Conservation (phyloP, 2,797 vertebrate genomes). For the Chloroceryle inda region DNA sequence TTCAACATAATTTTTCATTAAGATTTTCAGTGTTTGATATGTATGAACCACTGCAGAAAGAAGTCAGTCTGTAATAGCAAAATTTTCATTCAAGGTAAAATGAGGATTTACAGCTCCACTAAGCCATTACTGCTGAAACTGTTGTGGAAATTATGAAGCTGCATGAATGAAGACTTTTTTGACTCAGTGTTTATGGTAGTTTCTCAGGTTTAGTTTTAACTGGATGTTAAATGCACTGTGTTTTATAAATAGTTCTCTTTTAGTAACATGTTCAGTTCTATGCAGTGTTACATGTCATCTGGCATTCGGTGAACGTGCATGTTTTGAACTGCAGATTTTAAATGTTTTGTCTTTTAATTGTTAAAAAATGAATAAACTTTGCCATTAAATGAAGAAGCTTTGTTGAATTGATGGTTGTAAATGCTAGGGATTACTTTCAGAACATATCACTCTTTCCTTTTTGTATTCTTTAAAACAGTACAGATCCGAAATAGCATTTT, state of each 20-base stretch:
- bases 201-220: conserved; percentile 89
- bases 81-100: conserved; percentile 70
- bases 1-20: conserved; percentile 62
- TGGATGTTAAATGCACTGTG: conserved; percentile 83
- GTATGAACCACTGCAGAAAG: conserved; percentile 55
- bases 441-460: not conserved
- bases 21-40: conserved; percentile 43
- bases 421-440: not conserved
- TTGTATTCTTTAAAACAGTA: not conserved
- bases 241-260: conserved; percentile 81
- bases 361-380: conserved; percentile 94
- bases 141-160: conserved; percentile 85
- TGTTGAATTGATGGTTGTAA: conserved; percentile 15
- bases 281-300: conserved; percentile 89
- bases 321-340: conserved; percentile 94
- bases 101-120: conserved; percentile 71
- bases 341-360: conserved; percentile 95
- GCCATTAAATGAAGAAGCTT: conserved; percentile 73
- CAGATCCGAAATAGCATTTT: not conserved
- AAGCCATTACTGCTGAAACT: conserved; percentile 84
- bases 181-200: conserved; percentile 86
- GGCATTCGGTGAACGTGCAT: conserved; percentile 92
- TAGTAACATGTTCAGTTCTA: conserved; percentile 78
- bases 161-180: conserved; percentile 87
- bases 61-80: conserved; percentile 54